These are phyloP conservation scores for Bellardia bayeri DNA, from an alignment of 2,888 invertebrate species.

Conservation along the genomic window DNA sequence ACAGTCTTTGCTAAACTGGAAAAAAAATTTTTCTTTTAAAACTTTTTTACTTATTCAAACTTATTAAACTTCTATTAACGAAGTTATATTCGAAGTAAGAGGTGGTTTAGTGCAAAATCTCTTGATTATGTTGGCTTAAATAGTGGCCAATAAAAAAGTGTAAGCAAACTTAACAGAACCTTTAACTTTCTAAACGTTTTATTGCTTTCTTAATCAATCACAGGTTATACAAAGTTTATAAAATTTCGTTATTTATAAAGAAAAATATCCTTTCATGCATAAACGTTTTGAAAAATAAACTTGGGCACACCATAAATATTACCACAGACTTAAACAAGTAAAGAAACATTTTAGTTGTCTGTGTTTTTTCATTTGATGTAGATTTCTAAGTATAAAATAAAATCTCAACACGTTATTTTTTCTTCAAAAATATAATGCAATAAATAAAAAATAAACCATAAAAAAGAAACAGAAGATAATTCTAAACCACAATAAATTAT, in stretches of 20 bases:
- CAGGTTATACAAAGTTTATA: not conserved
- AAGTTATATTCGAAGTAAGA: too few species aligned
- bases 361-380: not conserved
- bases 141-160: constrained; percentile 3
- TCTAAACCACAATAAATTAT: constrained; percentile 4
- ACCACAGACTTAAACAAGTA: not conserved
- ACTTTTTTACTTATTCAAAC: too few species aligned
- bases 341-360: not conserved
- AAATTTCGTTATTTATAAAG: not conserved
- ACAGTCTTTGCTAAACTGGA: too few species aligned
- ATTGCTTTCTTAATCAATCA: not conserved
- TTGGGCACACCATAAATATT: not conserved
- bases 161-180: not conserved
- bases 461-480: not conserved
- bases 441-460: not conserved
- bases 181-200: not conserved
- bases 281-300: not conserved
- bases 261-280: not conserved
- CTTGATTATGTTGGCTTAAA: not conserved
- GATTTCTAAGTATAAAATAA: not conserved
- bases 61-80: too few species aligned
- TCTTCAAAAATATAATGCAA: not conserved
- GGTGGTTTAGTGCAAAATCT: not conserved
- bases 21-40: too few species aligned
- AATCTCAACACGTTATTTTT: constrained; percentile 1